Conservation (phyloP, 2,113 vertebrate genomes). For the Poeciliopsis prolifica region DNA sequence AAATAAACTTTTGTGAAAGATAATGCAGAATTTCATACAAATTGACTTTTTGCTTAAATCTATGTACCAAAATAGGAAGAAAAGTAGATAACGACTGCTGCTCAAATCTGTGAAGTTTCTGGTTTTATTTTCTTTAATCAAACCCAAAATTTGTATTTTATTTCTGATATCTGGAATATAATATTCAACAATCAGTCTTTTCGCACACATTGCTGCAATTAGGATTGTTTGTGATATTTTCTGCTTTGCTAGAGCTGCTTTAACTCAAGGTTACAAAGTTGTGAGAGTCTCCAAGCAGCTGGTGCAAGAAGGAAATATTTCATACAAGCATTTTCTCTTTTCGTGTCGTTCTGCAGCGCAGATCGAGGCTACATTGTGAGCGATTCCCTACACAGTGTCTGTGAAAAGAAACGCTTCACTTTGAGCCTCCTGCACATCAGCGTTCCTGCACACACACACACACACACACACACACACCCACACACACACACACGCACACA, state of each 20-base stretch:
- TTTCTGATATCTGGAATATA: not conserved
- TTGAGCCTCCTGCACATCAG: slow-evolving; percentile 43
- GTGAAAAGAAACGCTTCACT: slow-evolving; percentile 51
- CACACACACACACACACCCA: not conserved
- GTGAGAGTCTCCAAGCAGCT: not conserved
- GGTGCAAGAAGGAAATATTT: slow-evolving; percentile 15
- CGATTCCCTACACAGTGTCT: slow-evolving; percentile 20
- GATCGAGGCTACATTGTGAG: slow-evolving; percentile 22
- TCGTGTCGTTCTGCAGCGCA: slow-evolving; percentile 37
- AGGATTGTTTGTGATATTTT: not conserved
- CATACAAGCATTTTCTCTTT: slow-evolving; percentile 20
- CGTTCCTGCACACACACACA: slow-evolving; percentile 25
- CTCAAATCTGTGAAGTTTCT: too few relatives aligned
- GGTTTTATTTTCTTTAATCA: not conserved
- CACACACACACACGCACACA: slow-evolving; percentile 19
- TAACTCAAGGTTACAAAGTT: not conserved
- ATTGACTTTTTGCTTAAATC: not conserved
- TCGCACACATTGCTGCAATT: not conserved
- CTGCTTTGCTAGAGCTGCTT: not conserved
- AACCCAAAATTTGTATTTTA: not conserved
- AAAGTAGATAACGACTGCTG: not conserved
- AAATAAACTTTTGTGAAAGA: not conserved
- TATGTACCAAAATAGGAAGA: not conserved
- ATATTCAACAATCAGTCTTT: not conserved
- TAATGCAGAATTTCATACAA: not conserved